phyloP scores from a whole-genome alignment of 2,888 invertebrate genomes.

The Gerosis bhagava region DNA sequence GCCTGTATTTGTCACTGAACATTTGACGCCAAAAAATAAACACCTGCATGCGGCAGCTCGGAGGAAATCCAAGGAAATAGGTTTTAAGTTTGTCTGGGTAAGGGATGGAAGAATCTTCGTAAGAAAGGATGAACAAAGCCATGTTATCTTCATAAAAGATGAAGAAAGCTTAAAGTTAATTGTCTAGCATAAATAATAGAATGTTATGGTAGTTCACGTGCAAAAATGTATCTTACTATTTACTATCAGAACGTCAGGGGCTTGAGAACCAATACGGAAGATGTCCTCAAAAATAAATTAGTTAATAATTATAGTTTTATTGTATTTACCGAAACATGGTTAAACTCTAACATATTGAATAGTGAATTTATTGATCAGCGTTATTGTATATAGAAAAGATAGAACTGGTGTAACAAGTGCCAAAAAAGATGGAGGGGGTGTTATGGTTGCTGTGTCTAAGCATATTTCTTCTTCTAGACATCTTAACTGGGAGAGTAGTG shows the following conservation, averaged over 20 bases:
- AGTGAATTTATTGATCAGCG: conserved; percentile 9
- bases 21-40: conserved; percentile 2
- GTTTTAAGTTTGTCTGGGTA: conserved; percentile 10
- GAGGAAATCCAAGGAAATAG: conserved; percentile 2
- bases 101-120: conserved; percentile 6
- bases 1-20: conserved; percentile 9
- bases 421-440: conserved; percentile 23
- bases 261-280: conserved; percentile 7
- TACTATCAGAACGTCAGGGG: conserved; percentile 11
- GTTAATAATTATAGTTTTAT: conserved; percentile 1
- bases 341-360: neutral
- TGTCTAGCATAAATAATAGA: neutral
- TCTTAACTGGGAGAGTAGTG: too few relatives aligned
- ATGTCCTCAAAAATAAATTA: conserved; percentile 7
- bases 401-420: neutral
- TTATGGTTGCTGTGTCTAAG: conserved; percentile 18
- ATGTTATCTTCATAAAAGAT: conserved; percentile 1
- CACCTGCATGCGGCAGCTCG: conserved; percentile 8
- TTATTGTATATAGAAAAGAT: conserved; percentile 8
- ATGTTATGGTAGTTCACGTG: neutral
- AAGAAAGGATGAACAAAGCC: conserved; percentile 9
- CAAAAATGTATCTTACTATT: neutral
- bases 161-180: neutral
- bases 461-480: conserved; percentile 19
- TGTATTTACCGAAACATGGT: conserved; percentile 14